Evolutionary conservation across 2,888 invertebrate genomes (phyloP).

Genomic region (Lasioglossum pauxillum): DNA sequence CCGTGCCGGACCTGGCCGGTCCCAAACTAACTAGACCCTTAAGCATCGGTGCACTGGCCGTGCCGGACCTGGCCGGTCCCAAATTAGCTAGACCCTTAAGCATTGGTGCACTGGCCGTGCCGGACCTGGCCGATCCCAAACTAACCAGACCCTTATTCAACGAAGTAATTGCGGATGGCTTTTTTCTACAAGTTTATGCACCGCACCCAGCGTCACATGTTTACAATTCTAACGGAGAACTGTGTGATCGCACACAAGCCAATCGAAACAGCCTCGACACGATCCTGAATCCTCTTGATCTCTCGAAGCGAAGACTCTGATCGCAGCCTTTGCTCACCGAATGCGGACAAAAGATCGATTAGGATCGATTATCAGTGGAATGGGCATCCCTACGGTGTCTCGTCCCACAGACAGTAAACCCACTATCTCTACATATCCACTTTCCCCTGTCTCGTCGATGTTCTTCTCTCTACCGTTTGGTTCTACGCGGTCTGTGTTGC

Average conservation of each 20-base stretch:
- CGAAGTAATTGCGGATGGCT: no score
- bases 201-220: no score
- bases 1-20: no score
- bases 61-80: no score
- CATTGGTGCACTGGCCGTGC: no score
- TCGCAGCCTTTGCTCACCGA: neutral
- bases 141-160: no score
- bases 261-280: neutral
- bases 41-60: no score
- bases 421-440: slow-evolving; percentile 46
- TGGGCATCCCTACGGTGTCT: slow-evolving; percentile 70
- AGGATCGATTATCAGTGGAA: slow-evolving; percentile 65
- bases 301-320: neutral
- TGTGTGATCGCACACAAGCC: neutral
- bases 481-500: slow-evolving; percentile 61
- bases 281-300: neutral
- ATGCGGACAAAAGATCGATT: slow-evolving; percentile 34
- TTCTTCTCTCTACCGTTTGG: slow-evolving; percentile 59
- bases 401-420: slow-evolving; percentile 53
- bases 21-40: no score
- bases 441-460: slow-evolving; percentile 49
- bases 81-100: no score
- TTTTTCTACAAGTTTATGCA: no score
- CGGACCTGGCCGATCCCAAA: no score
- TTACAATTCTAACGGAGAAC: no score